phyloP scores from a whole-genome alignment of 1,140 invertebrate species.

The Drosophila arizonae region DNA sequence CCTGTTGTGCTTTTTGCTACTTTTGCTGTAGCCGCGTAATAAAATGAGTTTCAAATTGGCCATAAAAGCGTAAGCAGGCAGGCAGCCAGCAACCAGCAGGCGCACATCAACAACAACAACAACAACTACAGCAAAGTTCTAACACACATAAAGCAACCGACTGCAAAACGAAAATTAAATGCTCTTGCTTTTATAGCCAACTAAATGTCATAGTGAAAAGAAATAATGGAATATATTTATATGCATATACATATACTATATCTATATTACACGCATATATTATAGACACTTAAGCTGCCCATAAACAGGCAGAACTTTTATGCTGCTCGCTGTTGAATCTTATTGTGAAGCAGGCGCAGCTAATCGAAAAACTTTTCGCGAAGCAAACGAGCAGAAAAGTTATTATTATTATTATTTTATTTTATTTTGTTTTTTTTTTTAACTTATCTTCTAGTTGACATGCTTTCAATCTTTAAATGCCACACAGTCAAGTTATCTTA shows the following conservation, averaged over 20 bases:
- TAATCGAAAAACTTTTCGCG: too few relatives aligned
- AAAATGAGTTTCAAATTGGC: constrained; percentile 74
- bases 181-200: constrained; percentile 12
- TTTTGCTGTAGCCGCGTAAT: constrained; percentile 37
- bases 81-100: constrained; percentile 1
- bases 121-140: constrained; percentile 27
- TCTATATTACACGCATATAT: not conserved
- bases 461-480: too few relatives aligned
- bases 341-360: too few relatives aligned
- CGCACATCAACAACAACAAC: constrained; percentile 18
- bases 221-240: not conserved
- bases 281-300: not conserved
- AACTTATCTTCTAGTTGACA: too few relatives aligned
- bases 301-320: not conserved
- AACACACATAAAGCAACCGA: constrained; percentile 5
- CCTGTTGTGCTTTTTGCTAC: constrained; percentile 11
- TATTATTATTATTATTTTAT: too few relatives aligned
- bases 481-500: too few relatives aligned
- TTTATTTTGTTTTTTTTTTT: too few relatives aligned
- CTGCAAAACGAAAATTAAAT: constrained; percentile 30
- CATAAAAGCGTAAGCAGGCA: constrained; percentile 56
- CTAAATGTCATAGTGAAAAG: not conserved
- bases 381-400: too few relatives aligned
- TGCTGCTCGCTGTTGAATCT: too few relatives aligned
- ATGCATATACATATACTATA: not conserved